Base-by-base conservation (phyloP, 1,140 invertebrate genomes). In the Brachionus rotundiformis region DNA sequence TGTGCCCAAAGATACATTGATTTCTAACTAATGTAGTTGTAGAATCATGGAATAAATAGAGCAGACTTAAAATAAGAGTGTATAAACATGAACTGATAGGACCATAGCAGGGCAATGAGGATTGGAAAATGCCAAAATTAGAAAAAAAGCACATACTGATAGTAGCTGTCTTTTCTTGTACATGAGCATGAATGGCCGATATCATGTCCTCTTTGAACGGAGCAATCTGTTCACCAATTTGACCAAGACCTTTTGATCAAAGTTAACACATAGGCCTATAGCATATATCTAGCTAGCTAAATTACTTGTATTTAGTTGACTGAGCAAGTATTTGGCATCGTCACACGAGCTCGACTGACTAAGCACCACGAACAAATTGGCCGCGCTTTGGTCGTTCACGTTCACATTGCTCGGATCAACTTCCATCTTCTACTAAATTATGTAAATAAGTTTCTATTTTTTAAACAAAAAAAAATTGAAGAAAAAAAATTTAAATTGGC, bases 401-500 rank as follows among this genome's bases (percentile, higher is more conserved):
- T 41, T 73, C 29, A 36, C 65, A 10, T 36, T 2, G 31, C 33
- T 73, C 29, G 19, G 19, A 73, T 44, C 68, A 73, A 73, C 68
- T 73, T 73, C 36, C 68, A 73, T 73, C 44, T 44, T 73, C 11
- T 39, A 68, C 33, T 29, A 63, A 63, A 63, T 63, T 63, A 63
- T 29, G 61, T 29, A 29, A 63, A 29, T 29, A 33, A 63, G 29
- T 63, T 63, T 63, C 61, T 63, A 0, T 63, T 54, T 54, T 54
- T 54, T n/a, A n/a, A n/a, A n/a, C n/a, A 3, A 4, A 63, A 29
- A 63, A 63, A 63, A 63, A 33, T 29, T 23, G 16, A 19, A 54
- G 16, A 19, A 54, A 54, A 54, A 54, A 41, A 23, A 19, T 54
- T 54, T 54, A 23, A 54, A 54, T 54, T 7, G 47, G 47, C 47